Evolutionary conservation across 2,797 vertebrate genomes (phyloP).

Genomic region (Artibeus lituratus): DNA sequence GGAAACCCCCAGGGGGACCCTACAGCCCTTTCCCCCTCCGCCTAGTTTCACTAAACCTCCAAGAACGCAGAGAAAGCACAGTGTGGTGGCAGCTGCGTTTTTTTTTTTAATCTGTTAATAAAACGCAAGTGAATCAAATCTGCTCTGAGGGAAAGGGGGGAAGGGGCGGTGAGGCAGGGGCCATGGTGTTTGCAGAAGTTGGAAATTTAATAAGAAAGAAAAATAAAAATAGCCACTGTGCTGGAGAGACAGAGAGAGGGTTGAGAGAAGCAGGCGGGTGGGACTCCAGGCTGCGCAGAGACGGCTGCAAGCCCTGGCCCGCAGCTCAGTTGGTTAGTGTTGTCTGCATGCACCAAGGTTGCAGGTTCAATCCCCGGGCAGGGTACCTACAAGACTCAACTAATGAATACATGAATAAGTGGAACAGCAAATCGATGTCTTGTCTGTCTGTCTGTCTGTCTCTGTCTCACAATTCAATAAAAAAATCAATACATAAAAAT

Average conservation of each 20-base stretch:
- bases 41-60: background rate
- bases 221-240: constrained; percentile 73
- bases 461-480: background rate
- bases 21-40: background rate
- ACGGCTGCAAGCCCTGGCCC: background rate
- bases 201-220: constrained; percentile 76
- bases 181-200: constrained; percentile 72
- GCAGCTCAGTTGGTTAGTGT: background rate
- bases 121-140: constrained; percentile 69
- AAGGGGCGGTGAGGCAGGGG: background rate
- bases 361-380: background rate
- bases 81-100: background rate
- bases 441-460: no score
- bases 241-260: background rate
- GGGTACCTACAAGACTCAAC: background rate
- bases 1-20: background rate
- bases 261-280: background rate
- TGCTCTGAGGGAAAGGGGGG: constrained; percentile 41
- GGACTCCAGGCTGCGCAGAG: background rate
- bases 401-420: background rate
- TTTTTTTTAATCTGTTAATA: constrained; percentile 71
- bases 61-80: background rate
- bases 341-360: background rate
- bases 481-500: background rate
- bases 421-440: background rate